These are phyloP conservation scores for Apantesis nais DNA, from an alignment of 2,888 invertebrate species.

Conservation along the genomic window DNA sequence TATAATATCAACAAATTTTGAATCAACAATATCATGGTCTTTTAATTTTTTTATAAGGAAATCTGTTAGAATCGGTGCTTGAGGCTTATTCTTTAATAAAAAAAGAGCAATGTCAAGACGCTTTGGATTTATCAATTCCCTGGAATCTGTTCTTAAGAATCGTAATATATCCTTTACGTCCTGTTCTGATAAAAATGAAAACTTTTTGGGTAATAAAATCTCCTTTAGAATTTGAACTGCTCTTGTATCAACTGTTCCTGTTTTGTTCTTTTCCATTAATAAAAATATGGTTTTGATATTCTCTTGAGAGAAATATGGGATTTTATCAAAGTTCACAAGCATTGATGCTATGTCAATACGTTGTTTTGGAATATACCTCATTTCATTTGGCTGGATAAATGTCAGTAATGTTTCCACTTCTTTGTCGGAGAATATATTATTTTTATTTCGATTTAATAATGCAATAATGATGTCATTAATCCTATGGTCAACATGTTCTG, in stretches of 20 bases:
- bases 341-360: constrained; percentile 10
- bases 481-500: constrained; percentile 11
- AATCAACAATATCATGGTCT: constrained; percentile 17
- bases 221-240: constrained; percentile 30
- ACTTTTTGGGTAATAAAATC: constrained; percentile 20
- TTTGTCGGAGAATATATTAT: constrained; percentile 19
- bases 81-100: constrained; percentile 20
- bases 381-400: constrained; percentile 21
- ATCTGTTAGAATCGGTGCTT: constrained; percentile 17
- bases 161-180: constrained; percentile 25
- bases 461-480: constrained; percentile 16
- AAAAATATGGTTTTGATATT: constrained; percentile 21
- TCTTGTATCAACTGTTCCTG: constrained; percentile 22
- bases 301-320: constrained; percentile 2
- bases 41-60: constrained; percentile 7
- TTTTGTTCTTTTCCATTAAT: constrained; percentile 25
- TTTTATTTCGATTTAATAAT: constrained; percentile 22
- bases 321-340: constrained; percentile 8
- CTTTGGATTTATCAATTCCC: constrained; percentile 24
- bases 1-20: constrained; percentile 33
- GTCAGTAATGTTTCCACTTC: constrained; percentile 23
- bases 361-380: constrained; percentile 10
- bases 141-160: constrained; percentile 25
- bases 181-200: constrained; percentile 1
- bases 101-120: constrained; percentile 31